Evolutionary conservation across 2,113 vertebrate genomes (phyloP).

Genomic region (Hydropotes inermis): DNA sequence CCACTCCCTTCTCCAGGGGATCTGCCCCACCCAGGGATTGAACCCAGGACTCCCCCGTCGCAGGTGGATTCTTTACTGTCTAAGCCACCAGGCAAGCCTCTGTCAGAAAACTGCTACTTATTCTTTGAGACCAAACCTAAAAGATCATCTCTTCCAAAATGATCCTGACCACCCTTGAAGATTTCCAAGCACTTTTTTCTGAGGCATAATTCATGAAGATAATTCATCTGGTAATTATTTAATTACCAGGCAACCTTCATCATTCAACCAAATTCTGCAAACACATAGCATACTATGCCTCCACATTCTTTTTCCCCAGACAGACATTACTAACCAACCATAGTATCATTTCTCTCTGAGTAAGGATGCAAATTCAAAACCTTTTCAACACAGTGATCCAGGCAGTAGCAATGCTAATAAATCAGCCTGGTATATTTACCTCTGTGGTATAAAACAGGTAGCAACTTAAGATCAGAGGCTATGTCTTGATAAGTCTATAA

Average conservation of each 20-base stretch:
- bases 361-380: not conserved
- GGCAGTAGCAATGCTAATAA: not conserved
- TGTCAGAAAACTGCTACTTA: not conserved
- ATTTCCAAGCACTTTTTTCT: not conserved
- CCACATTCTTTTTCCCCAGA: not conserved
- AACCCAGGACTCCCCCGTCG: not conserved
- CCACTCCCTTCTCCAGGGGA: not conserved
- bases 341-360: not conserved
- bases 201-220: not conserved
- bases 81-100: not conserved
- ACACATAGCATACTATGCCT: not conserved
- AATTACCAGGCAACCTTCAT: not conserved
- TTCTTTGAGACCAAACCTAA: slow-evolving; percentile 18
- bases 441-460: not conserved
- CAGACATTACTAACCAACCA: not conserved
- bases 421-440: not conserved
- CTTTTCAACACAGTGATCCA: not conserved
- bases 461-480: not conserved
- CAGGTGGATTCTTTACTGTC: not conserved
- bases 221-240: not conserved
- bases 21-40: not conserved
- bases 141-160: not conserved
- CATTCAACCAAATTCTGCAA: not conserved
- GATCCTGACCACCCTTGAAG: not conserved
- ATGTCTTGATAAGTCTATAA: not conserved